phyloP scores from a whole-genome alignment of 2,888 invertebrate genomes.

The Chorisops tibialis region DNA sequence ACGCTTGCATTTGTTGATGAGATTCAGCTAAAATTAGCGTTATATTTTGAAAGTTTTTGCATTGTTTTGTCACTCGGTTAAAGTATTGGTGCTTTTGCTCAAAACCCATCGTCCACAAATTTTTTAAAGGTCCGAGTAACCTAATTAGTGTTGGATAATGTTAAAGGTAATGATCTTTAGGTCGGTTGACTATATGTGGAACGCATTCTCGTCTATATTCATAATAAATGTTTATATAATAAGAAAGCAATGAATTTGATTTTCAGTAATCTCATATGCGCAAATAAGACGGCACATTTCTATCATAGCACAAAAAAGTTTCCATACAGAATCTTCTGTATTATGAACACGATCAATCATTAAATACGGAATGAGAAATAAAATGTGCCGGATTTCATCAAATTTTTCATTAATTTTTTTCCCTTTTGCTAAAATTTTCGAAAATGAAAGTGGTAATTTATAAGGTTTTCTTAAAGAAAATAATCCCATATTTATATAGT shows the following conservation, averaged over 20 bases:
- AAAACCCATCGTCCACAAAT: slow-evolving; percentile 35
- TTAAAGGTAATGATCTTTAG: slow-evolving; percentile 33
- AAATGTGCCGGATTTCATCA: slow-evolving; percentile 14
- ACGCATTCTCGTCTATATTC: slow-evolving; percentile 22
- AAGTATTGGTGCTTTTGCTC: slow-evolving; percentile 39
- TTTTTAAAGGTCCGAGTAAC: slow-evolving; percentile 29
- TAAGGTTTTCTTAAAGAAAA: slow-evolving; percentile 8
- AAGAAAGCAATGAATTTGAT: slow-evolving; percentile 5
- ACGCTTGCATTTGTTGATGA: too few species aligned
- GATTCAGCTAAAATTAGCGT: too few species aligned
- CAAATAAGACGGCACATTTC: slow-evolving; percentile 23
- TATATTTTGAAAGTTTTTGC: slow-evolving; percentile 36
- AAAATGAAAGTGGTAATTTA: slow-evolving; percentile 13
- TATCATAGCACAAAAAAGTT: slow-evolving; percentile 22
- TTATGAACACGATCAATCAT: slow-evolving; percentile 4
- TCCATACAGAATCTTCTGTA: slow-evolving; percentile 14
- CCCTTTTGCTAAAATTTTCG: slow-evolving; percentile 8
- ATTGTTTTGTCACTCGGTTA: slow-evolving; percentile 32
- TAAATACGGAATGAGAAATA: slow-evolving; percentile 19
- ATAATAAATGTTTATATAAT: slow-evolving; percentile 22
- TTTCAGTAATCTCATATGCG: slow-evolving; percentile 10
- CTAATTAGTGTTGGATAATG: slow-evolving; percentile 31
- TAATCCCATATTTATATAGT: slow-evolving; percentile 9
- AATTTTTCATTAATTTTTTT: slow-evolving; percentile 21
- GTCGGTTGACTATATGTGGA: slow-evolving; percentile 26